Conservation (phyloP, 2,113 vertebrate species). For the Fregata magnificens region DNA sequence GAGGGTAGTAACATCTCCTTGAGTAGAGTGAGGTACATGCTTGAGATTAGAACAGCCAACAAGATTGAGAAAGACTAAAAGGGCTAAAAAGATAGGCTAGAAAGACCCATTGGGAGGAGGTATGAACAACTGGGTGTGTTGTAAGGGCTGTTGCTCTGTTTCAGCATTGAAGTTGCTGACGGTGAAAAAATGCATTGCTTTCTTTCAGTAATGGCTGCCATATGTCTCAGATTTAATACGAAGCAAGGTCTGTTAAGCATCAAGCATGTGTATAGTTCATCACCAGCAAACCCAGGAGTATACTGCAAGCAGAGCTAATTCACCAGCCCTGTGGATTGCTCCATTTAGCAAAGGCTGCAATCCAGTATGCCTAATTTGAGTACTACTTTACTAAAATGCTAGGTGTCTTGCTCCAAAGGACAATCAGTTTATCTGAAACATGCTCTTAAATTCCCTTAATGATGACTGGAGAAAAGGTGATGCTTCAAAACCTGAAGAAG, state of each 20-base stretch:
- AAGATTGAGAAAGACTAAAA: not conserved
- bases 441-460: not conserved
- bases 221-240: not conserved
- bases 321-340: not conserved
- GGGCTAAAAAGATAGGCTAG: not conserved
- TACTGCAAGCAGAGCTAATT: not conserved
- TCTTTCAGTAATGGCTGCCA: conserved; percentile 32
- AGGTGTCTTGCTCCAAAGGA: not conserved
- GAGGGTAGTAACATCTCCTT: not conserved
- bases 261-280: conserved; percentile 3
- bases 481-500: not conserved
- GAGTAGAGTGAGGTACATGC: not conserved
- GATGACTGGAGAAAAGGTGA: not conserved
- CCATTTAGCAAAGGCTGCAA: not conserved
- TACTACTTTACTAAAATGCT: not conserved
- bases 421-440: not conserved
- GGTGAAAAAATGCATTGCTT: not conserved
- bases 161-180: not conserved
- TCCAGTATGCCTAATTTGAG: not conserved
- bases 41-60: not conserved
- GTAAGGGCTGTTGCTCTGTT: not conserved
- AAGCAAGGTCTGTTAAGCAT: conserved; percentile 29
- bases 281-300: not conserved
- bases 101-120: not conserved
- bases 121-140: not conserved